Evolutionary conservation across 2,888 invertebrate genomes (phyloP).

Genomic region (Malthinus seriepunctatus): DNA sequence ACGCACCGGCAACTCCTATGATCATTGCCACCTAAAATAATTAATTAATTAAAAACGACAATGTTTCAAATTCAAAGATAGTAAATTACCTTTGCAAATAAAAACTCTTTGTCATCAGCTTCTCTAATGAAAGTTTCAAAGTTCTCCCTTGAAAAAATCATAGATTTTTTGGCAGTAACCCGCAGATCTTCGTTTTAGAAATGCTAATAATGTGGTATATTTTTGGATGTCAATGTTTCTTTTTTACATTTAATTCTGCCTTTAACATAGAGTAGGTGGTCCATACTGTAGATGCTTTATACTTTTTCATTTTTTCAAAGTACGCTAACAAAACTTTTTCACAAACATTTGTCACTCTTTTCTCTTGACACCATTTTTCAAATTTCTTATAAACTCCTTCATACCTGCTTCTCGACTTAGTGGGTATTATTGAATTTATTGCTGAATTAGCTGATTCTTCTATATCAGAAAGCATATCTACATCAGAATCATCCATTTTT

Average conservation of each 20-base stretch:
- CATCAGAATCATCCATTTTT: too few relatives aligned
- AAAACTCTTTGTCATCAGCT: slow-evolving; percentile 10
- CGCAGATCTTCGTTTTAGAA: background rate
- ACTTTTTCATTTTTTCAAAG: background rate
- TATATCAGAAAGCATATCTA: too few relatives aligned
- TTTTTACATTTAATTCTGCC: background rate
- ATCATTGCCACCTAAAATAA: slow-evolving; percentile 12
- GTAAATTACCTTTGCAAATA: slow-evolving; percentile 11
- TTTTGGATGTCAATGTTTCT: slow-evolving; percentile 5
- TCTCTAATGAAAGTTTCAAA: slow-evolving; percentile 5
- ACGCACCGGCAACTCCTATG: slow-evolving; percentile 8
- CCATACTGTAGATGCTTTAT: slow-evolving; percentile 13
- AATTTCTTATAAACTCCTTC: slow-evolving; percentile 5
- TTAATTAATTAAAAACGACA: background rate
- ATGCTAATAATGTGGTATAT: slow-evolving; percentile 4
- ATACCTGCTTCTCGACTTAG: background rate
- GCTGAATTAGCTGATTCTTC: background rate
- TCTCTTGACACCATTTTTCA: slow-evolving; percentile 10
- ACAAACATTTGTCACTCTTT: background rate
- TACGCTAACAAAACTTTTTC: slow-evolving; percentile 10
- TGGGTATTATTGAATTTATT: background rate
- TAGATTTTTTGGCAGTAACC: slow-evolving; percentile 2
- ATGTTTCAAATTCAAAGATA: too few relatives aligned
- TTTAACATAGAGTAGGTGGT: slow-evolving; percentile 8
- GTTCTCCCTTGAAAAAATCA: background rate